phyloP scores from a whole-genome alignment of 92 coral and sea anemone genomes.

The Zoanthus sociatus region DNA sequence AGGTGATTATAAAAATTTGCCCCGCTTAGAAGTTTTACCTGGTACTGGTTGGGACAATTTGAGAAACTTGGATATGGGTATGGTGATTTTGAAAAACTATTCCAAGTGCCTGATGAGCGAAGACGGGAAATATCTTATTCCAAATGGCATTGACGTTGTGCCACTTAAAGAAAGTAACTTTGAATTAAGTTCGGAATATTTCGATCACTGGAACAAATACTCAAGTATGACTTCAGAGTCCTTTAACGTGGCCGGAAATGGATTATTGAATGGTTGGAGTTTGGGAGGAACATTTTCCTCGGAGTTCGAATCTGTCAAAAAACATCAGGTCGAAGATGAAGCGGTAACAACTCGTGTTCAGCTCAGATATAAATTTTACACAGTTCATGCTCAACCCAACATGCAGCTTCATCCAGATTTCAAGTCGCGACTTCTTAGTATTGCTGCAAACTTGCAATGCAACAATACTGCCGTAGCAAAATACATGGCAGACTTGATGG shows the following conservation, averaged over 20 bases:
- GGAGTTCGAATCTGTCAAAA: conserved; percentile 79
- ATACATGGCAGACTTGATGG: conserved; percentile 77
- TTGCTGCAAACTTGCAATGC: conserved; percentile 87
- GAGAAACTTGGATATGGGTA: conserved; percentile 81
- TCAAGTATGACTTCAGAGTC: conserved; percentile 79
- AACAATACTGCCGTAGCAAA: conserved; percentile 89
- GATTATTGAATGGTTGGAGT: conserved; percentile 56
- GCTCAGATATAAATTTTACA: conserved; percentile 76
- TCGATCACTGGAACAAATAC: conserved; percentile 87
- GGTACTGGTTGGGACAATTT: conserved; percentile 94
- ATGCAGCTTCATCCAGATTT: conserved; percentile 80
- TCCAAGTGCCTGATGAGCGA: conserved; percentile 81
- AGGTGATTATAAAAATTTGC: conserved; percentile 41
- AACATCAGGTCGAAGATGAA: conserved; percentile 88
- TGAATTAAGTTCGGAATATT: conserved; percentile 64
- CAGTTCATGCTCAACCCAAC: conserved; percentile 79
- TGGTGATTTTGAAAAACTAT: conserved; percentile 75
- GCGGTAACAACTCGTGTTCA: conserved; percentile 92
- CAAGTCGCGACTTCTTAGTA: conserved; percentile 85
- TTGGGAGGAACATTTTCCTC: conserved; percentile 81
- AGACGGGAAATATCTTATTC: conserved; percentile 85
- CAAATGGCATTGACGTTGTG: conserved; percentile 74
- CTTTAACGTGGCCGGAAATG: conserved; percentile 71
- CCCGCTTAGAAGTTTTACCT: conserved; percentile 87
- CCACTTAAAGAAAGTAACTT: conserved; percentile 85